Evolutionary conservation across 2,888 invertebrate genomes (phyloP).

Genomic region (Quadriops clusia): DNA sequence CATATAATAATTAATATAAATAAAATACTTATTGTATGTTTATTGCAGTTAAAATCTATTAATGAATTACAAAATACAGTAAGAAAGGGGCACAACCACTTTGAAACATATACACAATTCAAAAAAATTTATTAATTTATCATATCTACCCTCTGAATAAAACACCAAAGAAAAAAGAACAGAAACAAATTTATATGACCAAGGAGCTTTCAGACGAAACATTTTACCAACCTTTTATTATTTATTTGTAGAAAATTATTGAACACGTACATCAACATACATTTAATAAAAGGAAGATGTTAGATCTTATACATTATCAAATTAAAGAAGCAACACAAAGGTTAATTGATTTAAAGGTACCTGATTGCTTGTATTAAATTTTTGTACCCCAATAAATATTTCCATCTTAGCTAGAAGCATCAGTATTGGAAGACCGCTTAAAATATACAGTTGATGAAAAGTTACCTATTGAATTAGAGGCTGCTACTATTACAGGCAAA

Average conservation of each 20-base stretch:
- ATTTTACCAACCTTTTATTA: not conserved
- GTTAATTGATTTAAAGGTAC: conserved; percentile 47
- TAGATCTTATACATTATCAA: conserved; percentile 47
- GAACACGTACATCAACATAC: conserved; percentile 50
- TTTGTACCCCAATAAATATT: conserved; percentile 1
- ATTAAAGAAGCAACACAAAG: conserved; percentile 48
- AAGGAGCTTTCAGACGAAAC: too few species aligned
- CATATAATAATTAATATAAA: too few species aligned
- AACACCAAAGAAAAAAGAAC: too few species aligned
- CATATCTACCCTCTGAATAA: too few species aligned
- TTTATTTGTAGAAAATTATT: conserved; percentile 43
- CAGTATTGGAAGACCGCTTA: conserved; percentile 42
- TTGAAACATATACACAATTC: too few species aligned
- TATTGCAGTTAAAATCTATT: too few species aligned
- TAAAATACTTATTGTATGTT: too few species aligned
- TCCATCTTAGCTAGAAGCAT: conserved; percentile 38
- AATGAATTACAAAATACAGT: too few species aligned
- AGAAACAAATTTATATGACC: too few species aligned
- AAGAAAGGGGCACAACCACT: too few species aligned
- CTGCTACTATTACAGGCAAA: conserved; percentile 46
- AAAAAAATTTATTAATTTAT: too few species aligned
- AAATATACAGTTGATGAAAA: conserved; percentile 40
- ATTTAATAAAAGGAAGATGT: conserved; percentile 48
- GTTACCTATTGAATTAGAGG: conserved; percentile 39
- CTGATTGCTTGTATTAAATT: conserved; percentile 6